A percentile compares a stretch with the other conserved stretches of the same genome.
Evolutionary conservation across 1,140 invertebrate species (phyloP).

Genomic region (Thaumetopoea pityocampa): DNA sequence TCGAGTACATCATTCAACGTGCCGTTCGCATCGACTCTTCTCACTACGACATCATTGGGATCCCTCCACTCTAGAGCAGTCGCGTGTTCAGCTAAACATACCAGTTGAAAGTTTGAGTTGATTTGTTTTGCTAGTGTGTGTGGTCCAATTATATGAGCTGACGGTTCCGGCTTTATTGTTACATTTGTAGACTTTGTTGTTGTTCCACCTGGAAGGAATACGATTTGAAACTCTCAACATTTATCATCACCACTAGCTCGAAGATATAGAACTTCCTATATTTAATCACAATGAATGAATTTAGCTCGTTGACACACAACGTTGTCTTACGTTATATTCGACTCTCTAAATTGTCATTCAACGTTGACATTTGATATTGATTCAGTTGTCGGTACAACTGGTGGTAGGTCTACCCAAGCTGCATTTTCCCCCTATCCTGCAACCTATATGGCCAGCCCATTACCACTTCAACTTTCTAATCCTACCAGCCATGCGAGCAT

Average conservation of each 20-base stretch:
- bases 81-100: constrained; percentile 45
- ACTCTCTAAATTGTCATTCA: no score
- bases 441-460: no score
- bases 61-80: constrained; percentile 33
- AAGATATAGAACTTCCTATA: not conserved
- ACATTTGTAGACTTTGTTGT: constrained; percentile 36
- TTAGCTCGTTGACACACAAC: no score
- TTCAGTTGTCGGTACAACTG: no score
- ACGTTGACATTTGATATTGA: no score
- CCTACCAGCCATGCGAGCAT: no score
- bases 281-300: no score
- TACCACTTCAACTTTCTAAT: no score
- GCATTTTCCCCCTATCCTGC: no score
- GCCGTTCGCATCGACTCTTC: constrained; percentile 24
- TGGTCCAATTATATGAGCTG: constrained; percentile 47
- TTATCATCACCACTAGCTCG: not conserved
- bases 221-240: not conserved
- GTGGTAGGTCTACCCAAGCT: no score
- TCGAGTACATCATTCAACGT: constrained; percentile 32
- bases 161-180: constrained; percentile 31
- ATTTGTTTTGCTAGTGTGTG: constrained; percentile 33
- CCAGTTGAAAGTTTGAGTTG: constrained; percentile 33
- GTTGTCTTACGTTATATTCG: no score
- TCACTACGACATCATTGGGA: constrained; percentile 24
- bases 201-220: constrained; percentile 45